Evolutionary conservation across 2,888 invertebrate genomes (phyloP).

Genomic region (Pammene fasciana): DNA sequence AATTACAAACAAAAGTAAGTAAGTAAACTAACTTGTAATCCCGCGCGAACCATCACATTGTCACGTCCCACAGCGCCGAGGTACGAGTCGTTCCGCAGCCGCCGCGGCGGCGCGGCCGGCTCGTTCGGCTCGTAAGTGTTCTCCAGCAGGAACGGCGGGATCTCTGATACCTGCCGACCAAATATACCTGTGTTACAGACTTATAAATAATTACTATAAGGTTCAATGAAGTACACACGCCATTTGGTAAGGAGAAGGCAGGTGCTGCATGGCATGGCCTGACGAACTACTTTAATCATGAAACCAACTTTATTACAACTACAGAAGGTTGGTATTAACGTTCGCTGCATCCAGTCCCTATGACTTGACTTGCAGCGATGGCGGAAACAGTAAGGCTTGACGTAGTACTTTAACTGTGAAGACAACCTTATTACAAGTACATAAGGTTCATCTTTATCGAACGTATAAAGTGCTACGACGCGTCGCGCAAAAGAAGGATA

Average conservation of each 20-base stretch:
- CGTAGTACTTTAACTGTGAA: slow-evolving; percentile 97
- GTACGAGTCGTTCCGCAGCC: slow-evolving; percentile 93
- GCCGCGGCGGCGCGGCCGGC: slow-evolving; percentile 76
- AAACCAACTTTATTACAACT: slow-evolving; percentile 69
- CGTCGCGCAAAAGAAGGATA: no score
- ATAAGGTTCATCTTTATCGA: neutral
- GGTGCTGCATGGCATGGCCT: no score
- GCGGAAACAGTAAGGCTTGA: slow-evolving; percentile 95
- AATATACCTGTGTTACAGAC: slow-evolving; percentile 16
- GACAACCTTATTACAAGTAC: slow-evolving; percentile 83
- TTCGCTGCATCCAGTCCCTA: no score
- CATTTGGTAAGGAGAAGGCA: no score
- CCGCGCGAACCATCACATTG: slow-evolving; percentile 91
- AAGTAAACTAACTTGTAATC: slow-evolving; percentile 85
- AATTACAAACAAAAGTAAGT: no score
- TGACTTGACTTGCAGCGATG: no score
- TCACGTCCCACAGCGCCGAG: slow-evolving; percentile 92
- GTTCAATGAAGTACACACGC: neutral
- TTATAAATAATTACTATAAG: neutral
- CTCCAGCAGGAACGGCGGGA: slow-evolving; percentile 92
- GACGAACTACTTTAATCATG: slow-evolving; percentile 95
- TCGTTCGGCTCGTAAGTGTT: slow-evolving; percentile 73
- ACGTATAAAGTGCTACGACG: no score
- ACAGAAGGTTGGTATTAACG: no score
- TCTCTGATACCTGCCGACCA: slow-evolving; percentile 82